These are phyloP conservation scores for Sterna hirundo DNA, from an alignment of 2,113 vertebrate genomes.

Conservation along the genomic window DNA sequence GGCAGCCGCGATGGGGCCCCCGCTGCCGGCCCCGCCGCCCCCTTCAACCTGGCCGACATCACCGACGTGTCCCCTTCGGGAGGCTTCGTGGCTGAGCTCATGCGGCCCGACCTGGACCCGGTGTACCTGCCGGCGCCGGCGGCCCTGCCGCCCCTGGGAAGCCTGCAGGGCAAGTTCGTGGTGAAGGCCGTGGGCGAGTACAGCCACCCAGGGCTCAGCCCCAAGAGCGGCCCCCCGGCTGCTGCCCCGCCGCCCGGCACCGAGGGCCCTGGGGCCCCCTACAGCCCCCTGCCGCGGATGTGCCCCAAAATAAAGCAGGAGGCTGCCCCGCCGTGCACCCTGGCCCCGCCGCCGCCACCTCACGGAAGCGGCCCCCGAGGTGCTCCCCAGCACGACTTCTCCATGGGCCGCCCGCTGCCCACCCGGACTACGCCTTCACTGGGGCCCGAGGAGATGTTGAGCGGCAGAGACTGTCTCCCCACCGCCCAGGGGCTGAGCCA, in stretches of 20 bases:
- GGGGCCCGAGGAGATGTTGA: constrained; percentile 83
- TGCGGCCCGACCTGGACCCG: constrained; percentile 92
- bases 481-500: constrained; percentile 68
- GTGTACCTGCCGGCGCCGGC: constrained; percentile 86
- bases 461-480: constrained; percentile 84
- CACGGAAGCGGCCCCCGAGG: constrained; percentile 77
- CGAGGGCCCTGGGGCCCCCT: constrained; percentile 71
- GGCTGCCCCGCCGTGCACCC: constrained; percentile 78
- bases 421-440: constrained; percentile 83
- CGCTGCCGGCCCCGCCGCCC: constrained; percentile 26
- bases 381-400: constrained; percentile 79
- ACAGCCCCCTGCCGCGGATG: constrained; percentile 49
- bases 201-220: constrained; percentile 77
- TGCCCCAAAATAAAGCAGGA: constrained; percentile 94
- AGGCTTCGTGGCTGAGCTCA: constrained; percentile 94
- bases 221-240: constrained; percentile 71
- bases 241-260: constrained; percentile 58
- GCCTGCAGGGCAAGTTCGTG: constrained; percentile 91
- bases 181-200: constrained; percentile 89
- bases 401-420: constrained; percentile 75
- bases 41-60: constrained; percentile 87
- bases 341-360: constrained; percentile 71
- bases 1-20: constrained; percentile 58
- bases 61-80: constrained; percentile 91
- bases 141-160: constrained; percentile 61